Evolutionary conservation across 1,140 invertebrate genomes (phyloP).

Genomic region (Cardiocondyla obscurior): DNA sequence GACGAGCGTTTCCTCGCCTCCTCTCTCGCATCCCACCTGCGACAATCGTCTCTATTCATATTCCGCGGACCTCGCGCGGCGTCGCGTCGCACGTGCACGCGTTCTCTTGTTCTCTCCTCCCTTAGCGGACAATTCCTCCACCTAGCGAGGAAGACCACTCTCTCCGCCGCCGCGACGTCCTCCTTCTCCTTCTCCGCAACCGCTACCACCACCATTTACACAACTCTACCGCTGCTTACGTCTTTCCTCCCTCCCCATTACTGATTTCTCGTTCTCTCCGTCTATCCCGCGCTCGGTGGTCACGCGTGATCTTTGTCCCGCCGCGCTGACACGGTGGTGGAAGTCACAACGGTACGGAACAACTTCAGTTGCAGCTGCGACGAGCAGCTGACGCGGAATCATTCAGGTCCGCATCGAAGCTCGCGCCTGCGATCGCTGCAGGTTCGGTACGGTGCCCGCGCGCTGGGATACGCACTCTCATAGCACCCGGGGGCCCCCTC

Average conservation of each 20-base stretch:
- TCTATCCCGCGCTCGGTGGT: conserved; percentile 1
- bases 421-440: conserved; percentile 22
- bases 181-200: conserved; percentile 22
- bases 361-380: conserved; percentile 73
- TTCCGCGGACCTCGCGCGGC: not conserved
- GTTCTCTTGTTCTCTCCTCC: conserved; percentile 39
- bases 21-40: not conserved
- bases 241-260: conserved; percentile 6
- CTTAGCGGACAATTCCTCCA: conserved; percentile 12
- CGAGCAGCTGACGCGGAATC: conserved; percentile 76
- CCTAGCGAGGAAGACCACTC: conserved; percentile 34
- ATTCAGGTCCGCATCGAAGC: conserved; percentile 31
- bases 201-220: conserved; percentile 16
- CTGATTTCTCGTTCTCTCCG: conserved; percentile 27
- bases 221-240: conserved; percentile 21
- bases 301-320: conserved; percentile 54
- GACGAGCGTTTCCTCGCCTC: not conserved
- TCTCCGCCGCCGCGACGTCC: conserved; percentile 43
- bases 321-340: conserved; percentile 57
- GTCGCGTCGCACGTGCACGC: conserved; percentile 23
- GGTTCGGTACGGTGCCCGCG: not conserved
- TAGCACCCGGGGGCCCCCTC: no score
- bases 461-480: not conserved
- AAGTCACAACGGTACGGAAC: conserved; percentile 69
- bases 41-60: conserved; percentile 1